Evolutionary conservation across 2,888 invertebrate species (phyloP).

Genomic region (Carpatolechia fugitivella): DNA sequence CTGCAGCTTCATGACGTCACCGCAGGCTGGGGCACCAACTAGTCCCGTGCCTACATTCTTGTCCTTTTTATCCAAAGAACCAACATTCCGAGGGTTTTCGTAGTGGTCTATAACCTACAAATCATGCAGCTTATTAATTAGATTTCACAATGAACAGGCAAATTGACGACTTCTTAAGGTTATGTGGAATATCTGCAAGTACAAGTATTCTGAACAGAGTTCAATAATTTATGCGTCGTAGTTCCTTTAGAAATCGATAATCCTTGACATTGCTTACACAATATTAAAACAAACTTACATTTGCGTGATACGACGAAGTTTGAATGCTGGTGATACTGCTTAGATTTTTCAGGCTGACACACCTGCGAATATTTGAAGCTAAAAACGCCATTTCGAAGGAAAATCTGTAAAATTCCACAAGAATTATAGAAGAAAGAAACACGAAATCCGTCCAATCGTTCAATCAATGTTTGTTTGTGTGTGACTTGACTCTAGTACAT

Average conservation of each 20-base stretch:
- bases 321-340: conserved; percentile 63
- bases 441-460: neutral
- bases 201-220: too few species aligned
- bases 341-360: conserved; percentile 56
- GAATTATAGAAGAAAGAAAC: neutral
- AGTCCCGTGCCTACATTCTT: conserved; percentile 97
- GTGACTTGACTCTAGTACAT: neutral
- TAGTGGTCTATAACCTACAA: conserved; percentile 97
- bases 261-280: conserved; percentile 45
- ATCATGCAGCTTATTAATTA: conserved; percentile 2
- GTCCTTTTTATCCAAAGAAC: conserved; percentile 96
- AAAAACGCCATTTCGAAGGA: conserved; percentile 53
- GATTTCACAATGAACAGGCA: neutral
- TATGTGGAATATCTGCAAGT: too few species aligned
- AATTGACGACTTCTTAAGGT: too few species aligned
- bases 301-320: conserved; percentile 85
- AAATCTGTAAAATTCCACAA: neutral
- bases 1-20: conserved; percentile 99
- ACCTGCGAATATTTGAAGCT: conserved; percentile 52
- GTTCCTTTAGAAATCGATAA: conserved; percentile 48
- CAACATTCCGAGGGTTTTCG: conserved; percentile 99
- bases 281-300: conserved; percentile 76
- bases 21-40: conserved; percentile 99
- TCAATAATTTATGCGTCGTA: too few species aligned
- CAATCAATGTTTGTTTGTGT: neutral